A percentile compares a stretch with the other conserved stretches of the same genome.
Conservation (phyloP, 2,888 invertebrate species). For the Phragmatobia fuliginosa region DNA sequence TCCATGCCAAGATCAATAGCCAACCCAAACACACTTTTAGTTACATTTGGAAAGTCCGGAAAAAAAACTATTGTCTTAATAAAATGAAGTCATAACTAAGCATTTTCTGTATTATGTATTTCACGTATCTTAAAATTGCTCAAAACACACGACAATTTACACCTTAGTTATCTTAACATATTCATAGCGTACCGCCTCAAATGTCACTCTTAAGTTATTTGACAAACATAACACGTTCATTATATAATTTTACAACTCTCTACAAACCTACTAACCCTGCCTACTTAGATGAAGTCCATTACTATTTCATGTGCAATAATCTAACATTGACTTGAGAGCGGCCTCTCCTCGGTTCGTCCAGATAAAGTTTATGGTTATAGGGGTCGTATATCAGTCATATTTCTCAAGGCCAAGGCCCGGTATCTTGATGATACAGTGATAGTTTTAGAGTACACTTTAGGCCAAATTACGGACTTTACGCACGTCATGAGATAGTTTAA, state of each 20-base stretch:
- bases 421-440: background rate
- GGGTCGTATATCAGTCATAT: background rate
- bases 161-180: too few relatives aligned
- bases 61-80: too few relatives aligned
- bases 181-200: too few relatives aligned
- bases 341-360: background rate
- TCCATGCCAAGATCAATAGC: too few relatives aligned
- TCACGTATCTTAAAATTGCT: too few relatives aligned
- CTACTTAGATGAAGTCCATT: background rate
- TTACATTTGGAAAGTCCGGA: too few relatives aligned
- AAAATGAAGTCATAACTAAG: too few relatives aligned
- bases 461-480: background rate
- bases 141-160: too few relatives aligned
- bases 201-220: too few relatives aligned
- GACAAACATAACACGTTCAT: too few relatives aligned
- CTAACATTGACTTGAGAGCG: background rate
- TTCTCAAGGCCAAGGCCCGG: background rate
- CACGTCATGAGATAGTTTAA: background rate
- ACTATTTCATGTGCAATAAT: background rate
- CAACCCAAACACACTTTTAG: too few relatives aligned
- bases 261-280: background rate
- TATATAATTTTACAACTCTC: background rate
- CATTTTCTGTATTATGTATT: too few relatives aligned
- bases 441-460: background rate
- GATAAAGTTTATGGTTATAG: background rate